Base-by-base conservation (phyloP, 1,140 invertebrate species). In the Drosophila virilis region DNA sequence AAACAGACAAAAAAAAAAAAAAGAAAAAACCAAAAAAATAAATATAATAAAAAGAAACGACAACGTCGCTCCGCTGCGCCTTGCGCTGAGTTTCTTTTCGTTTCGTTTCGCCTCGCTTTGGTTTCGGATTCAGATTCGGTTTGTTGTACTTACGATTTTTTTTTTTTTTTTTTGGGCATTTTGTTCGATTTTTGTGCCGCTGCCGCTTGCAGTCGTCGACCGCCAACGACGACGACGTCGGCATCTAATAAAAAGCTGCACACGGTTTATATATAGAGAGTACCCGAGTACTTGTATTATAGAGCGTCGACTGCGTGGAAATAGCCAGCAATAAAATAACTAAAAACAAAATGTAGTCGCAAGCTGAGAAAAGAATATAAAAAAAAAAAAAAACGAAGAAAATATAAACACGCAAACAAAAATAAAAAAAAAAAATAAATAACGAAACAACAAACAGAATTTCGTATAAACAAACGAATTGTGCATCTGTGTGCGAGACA, bases 181-280 rank as follows among this genome's bases (percentile, higher is more conserved):
- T 90, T 89, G 84, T 89, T 89, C 84, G 84, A 90, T 89, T 89
- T 88, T 89, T 72, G 58, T 76, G 68, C 58, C 71, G 54, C 37
- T 46, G 70, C 61, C 37, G 67, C 73, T 37, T 66, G 74, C 74
- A 76, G 74, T 77, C 74, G 74, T 66, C 72, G 72, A 75, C 72
- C 72, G 72, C 72, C 71, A 69, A 64, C 72, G 66, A 68, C 70
- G 51, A 54, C 65, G 65, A 68, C 67, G 78, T 62, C 79, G 74
- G 70, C 81, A 77, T 84, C 80, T 84, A 84, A 84, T 84, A 84
- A 85, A 85, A 61, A 81, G 78, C 79, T 86, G 82, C 80, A 88
- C 64, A 75, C 75, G 42, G 66, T 57, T 51, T 45, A 59, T 65
- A 76, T 60, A 46, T 65, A 66, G 50, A 68, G 69, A 64, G 42